These are phyloP conservation scores for Tenthredo livida DNA, from an alignment of 2,888 invertebrate species.

Conservation along the genomic window DNA sequence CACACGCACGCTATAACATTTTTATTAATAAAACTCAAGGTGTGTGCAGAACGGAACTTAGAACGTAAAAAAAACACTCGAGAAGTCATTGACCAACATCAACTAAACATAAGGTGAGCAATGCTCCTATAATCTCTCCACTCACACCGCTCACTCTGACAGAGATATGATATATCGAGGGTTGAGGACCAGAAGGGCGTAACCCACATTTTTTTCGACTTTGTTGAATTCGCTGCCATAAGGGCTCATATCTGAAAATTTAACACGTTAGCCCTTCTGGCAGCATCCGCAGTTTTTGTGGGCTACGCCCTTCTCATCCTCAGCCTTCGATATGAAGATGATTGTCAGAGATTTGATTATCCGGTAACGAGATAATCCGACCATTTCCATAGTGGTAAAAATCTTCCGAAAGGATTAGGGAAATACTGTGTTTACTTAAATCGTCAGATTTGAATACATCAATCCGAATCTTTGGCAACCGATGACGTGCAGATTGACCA, in stretches of 20 bases:
- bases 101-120: conserved; percentile 4
- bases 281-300: no score
- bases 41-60: background rate
- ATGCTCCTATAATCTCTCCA: conserved; percentile 4
- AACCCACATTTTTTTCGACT: no score
- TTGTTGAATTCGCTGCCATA: no score
- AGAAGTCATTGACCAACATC: conserved; percentile 13
- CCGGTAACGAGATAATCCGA: background rate
- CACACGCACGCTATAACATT: conserved; percentile 25
- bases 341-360: background rate
- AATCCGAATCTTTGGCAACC: background rate
- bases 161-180: background rate
- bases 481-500: conserved; percentile 2
- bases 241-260: no score
- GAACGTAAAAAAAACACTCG: background rate
- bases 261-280: no score
- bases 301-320: no score
- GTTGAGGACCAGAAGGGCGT: no score
- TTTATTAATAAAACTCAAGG: conserved; percentile 11
- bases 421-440: conserved; percentile 1
- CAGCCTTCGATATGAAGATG: background rate
- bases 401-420: background rate
- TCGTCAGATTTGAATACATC: conserved; percentile 24
- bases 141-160: background rate
- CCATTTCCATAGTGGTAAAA: background rate